Percentiles rank a stretch among this genome's conserved stretches.
Conservation (phyloP, 2,797 vertebrate species). For the Sphenodon punctatus region DNA sequence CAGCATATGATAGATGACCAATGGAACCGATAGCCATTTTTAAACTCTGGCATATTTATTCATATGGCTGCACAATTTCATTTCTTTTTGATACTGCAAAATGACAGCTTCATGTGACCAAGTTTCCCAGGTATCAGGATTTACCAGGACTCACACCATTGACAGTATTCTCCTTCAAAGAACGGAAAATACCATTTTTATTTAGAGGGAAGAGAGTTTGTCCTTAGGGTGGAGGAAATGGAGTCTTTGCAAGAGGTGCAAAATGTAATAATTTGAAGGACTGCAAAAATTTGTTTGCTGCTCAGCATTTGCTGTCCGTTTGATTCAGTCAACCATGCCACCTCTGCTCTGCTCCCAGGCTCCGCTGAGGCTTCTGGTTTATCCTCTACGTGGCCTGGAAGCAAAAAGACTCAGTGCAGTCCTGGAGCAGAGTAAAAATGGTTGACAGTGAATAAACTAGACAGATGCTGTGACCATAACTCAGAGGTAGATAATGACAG, state of each 20-base stretch:
- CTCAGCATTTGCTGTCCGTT: neutral
- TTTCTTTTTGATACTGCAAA: neutral
- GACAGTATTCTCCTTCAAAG: neutral
- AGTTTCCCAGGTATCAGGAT: no score
- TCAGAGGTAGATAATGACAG: neutral
- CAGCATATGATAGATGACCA: neutral
- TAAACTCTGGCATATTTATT: slow-evolving; percentile 18
- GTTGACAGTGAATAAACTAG: slow-evolving; percentile 43
- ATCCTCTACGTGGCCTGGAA: neutral
- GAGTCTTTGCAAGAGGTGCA: neutral
- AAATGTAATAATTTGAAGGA: neutral
- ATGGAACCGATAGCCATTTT: neutral
- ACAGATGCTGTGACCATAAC: neutral
- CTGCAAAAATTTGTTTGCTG: neutral
- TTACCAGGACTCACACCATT: neutral
- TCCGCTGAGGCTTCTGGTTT: neutral
- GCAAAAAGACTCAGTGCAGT: neutral
- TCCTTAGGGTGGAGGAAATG: rapidly evolving
- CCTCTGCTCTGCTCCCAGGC: neutral
- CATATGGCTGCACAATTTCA: neutral
- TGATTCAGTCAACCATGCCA: neutral
- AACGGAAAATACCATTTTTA: neutral
- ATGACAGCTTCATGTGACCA: no score
- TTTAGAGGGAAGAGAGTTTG: neutral
- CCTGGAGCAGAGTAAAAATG: neutral